Conservation (phyloP, 35 echinoderm and acorn worm genomes). For the Lytechinus variegatus region DNA sequence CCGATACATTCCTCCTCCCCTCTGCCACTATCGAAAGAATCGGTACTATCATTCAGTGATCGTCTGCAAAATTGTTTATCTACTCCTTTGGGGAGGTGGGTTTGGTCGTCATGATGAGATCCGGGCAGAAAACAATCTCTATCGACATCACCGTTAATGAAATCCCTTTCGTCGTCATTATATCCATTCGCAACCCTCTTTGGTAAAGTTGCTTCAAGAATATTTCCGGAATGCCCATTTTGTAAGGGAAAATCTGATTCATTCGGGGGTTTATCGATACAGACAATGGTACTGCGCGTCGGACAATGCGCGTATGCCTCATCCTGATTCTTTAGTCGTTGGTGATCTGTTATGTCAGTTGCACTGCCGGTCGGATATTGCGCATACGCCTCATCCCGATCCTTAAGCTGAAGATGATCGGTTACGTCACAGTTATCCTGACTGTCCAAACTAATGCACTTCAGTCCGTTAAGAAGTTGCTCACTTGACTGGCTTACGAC, state of each 20-base stretch:
- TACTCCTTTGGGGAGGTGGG: neutral
- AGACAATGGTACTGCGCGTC: too few relatives aligned
- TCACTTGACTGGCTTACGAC: neutral
- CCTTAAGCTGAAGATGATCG: neutral
- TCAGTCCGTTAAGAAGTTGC: neutral
- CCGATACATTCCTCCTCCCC: neutral
- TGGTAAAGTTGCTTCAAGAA: too few relatives aligned
- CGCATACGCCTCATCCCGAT: neutral
- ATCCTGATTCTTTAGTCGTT: too few relatives aligned
- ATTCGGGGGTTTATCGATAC: too few relatives aligned
- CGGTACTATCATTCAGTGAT: neutral
- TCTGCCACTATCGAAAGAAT: neutral
- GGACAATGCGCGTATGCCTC: too few relatives aligned
- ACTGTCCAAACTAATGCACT: neutral
- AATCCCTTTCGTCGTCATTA: neutral
- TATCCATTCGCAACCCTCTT: too few relatives aligned
- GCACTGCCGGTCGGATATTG: too few relatives aligned
- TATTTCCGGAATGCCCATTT: too few relatives aligned
- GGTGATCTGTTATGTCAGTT: too few relatives aligned
- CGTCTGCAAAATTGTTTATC: neutral
- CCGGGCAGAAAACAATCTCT: neutral
- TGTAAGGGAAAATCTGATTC: too few relatives aligned
- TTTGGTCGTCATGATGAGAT: neutral
- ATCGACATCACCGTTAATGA: neutral
- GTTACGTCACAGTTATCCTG: neutral